A percentile compares a stretch with the other conserved stretches of the same genome.
phyloP scores from a whole-genome alignment of 2,797 vertebrate species.

The Oophaga sylvatica region DNA sequence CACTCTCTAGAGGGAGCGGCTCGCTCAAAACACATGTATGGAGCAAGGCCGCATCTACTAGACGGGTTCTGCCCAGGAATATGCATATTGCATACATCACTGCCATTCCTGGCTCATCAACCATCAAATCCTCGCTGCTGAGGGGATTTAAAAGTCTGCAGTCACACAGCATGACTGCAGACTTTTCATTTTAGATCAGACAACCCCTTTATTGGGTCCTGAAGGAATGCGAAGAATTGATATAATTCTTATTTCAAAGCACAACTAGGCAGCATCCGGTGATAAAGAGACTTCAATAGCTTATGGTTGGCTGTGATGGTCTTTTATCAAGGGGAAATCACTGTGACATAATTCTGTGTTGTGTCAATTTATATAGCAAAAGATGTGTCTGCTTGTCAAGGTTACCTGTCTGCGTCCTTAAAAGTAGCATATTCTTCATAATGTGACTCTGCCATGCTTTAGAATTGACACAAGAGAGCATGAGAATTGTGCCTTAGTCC shows the following conservation, averaged over 20 bases:
- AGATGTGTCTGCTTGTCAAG: conserved; percentile 26
- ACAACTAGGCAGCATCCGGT: conserved; percentile 69
- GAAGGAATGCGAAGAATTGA: conserved; percentile 26
- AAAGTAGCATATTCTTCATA: conserved; percentile 52
- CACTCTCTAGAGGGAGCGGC: too few relatives aligned
- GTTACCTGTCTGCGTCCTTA: conserved; percentile 30
- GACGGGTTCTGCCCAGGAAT: too few relatives aligned
- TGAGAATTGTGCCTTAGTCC: conserved; percentile 63
- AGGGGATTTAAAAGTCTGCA: too few relatives aligned
- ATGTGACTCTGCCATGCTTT: conserved; percentile 65
- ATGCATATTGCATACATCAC: too few relatives aligned
- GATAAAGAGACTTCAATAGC: conserved; percentile 59
- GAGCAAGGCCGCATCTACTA: too few relatives aligned
- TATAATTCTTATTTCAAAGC: conserved; percentile 67
- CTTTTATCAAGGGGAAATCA: conserved; percentile 54
- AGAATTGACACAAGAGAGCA: conserved; percentile 44
- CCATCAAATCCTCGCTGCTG: too few relatives aligned
- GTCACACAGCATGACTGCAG: too few relatives aligned
- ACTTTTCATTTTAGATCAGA: too few relatives aligned
- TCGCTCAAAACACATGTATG: too few relatives aligned
- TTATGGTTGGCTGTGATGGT: conserved; percentile 63
- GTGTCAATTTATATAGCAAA: conserved; percentile 56
- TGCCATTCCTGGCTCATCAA: too few relatives aligned
- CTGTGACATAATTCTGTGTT: conserved; percentile 59
- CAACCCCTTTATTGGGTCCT: background rate